Evolutionary conservation across 2,113 vertebrate species (phyloP).

Genomic region (Bungarus multicinctus): DNA sequence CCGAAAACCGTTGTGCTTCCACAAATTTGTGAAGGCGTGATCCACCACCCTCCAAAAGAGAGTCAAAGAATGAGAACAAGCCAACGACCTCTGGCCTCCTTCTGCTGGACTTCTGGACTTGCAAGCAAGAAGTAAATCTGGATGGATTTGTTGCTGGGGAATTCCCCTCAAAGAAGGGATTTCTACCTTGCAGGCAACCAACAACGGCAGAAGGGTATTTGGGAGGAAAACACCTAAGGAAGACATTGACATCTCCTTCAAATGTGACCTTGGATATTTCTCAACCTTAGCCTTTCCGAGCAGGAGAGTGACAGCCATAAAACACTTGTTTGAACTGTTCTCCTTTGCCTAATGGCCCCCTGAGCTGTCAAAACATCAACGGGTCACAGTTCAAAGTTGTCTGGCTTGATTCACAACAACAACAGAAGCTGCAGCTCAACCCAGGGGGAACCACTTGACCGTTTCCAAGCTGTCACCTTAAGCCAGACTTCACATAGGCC

Average conservation of each 20-base stretch:
- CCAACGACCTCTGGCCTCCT: neutral
- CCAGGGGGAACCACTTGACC: neutral
- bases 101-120: neutral
- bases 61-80: neutral
- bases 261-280: neutral
- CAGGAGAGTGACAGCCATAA: neutral
- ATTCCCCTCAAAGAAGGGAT: neutral
- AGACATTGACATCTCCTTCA: neutral
- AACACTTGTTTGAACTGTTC: neutral
- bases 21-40: neutral
- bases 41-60: neutral
- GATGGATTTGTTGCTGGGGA: neutral
- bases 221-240: neutral
- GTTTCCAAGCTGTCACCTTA: neutral
- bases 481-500: neutral
- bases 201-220: neutral
- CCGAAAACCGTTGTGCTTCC: neutral
- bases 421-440: neutral
- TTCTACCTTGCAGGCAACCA: neutral
- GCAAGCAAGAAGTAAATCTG: neutral
- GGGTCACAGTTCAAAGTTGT: neutral
- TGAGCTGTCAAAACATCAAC: neutral
- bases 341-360: neutral
- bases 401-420: neutral
- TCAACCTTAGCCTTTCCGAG: neutral